A percentile compares a stretch with the other conserved stretches of the same genome.
phyloP scores from a whole-genome alignment of 2,797 vertebrate genomes.

The Aphelocoma californica region DNA sequence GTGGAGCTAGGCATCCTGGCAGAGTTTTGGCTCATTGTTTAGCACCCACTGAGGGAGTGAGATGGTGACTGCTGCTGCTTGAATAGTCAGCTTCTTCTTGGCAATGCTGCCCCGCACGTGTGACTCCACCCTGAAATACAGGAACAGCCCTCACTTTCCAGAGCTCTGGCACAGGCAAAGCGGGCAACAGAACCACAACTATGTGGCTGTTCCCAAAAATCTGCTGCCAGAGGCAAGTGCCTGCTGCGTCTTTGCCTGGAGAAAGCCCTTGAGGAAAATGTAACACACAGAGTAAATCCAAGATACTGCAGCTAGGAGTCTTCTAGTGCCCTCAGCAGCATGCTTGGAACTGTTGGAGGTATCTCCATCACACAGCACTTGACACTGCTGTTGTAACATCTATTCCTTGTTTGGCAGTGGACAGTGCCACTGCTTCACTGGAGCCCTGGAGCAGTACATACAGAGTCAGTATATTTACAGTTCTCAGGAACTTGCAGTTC shows the following conservation, averaged over 20 bases:
- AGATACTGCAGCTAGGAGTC: neutral
- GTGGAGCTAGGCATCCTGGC: neutral
- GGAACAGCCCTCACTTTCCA: neutral
- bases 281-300: neutral
- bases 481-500: neutral
- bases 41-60: neutral
- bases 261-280: neutral
- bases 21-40: neutral
- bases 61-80: neutral
- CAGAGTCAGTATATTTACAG: neutral
- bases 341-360: neutral
- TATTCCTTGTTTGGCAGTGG: neutral
- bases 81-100: neutral
- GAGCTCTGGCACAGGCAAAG: neutral
- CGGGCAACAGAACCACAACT: neutral
- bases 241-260: neutral
- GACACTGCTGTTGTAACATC: neutral
- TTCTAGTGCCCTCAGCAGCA: fast-evolving
- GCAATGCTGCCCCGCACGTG: neutral
- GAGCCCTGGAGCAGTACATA: neutral
- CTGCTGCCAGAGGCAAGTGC: neutral
- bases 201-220: neutral
- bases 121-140: neutral
- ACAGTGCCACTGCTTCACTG: neutral
- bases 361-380: fast-evolving